phyloP scores from a whole-genome alignment of 2,888 invertebrate species.

The Nomada hirtipes region DNA sequence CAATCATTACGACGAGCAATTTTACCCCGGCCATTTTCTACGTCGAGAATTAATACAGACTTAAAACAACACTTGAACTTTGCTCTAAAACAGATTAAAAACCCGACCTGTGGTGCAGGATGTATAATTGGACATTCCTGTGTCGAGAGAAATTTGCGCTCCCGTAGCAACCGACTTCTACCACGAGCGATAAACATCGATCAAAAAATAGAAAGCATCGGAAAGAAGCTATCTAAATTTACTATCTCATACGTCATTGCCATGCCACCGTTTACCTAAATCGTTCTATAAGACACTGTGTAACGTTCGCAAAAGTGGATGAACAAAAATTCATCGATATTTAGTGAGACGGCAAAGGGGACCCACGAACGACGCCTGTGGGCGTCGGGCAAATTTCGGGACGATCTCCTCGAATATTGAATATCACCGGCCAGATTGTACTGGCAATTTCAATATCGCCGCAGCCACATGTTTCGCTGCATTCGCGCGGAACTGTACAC shows the following conservation, averaged over 20 bases:
- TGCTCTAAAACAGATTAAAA: conserved; percentile 1
- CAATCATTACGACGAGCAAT: not conserved
- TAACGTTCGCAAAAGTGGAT: not conserved
- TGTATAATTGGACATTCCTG: not conserved
- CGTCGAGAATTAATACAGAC: not conserved
- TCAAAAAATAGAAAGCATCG: not conserved
- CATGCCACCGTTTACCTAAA: not conserved
- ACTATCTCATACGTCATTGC: not conserved
- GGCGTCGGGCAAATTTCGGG: not conserved
- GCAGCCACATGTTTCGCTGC: conserved; percentile 7
- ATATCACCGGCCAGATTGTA: conserved; percentile 9
- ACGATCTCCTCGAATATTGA: conserved; percentile 9
- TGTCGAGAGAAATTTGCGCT: not conserved
- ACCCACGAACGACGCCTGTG: not conserved
- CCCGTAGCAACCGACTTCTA: not conserved
- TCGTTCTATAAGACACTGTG: not conserved
- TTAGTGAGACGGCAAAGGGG: not conserved
- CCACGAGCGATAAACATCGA: not conserved
- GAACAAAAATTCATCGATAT: not conserved
- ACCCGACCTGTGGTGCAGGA: not conserved
- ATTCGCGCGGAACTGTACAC: not conserved
- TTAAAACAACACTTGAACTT: not conserved
- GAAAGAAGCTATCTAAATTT: not conserved
- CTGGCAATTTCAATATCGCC: conserved; percentile 47
- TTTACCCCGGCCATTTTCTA: not conserved